Base-by-base conservation (phyloP, 1,140 invertebrate species). In the Ips typographus region DNA sequence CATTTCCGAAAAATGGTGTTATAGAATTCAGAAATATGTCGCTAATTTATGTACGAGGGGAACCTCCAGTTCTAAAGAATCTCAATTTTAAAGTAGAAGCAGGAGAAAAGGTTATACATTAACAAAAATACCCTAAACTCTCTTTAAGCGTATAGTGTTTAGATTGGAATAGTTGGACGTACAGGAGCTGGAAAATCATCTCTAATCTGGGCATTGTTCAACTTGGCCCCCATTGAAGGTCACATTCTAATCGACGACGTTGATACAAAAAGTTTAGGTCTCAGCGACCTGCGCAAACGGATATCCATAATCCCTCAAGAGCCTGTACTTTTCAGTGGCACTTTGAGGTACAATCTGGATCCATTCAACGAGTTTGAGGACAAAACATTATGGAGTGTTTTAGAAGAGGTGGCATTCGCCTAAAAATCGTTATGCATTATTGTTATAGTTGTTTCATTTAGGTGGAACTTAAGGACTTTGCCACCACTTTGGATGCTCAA, bases 261-360 rank as follows among this genome's bases (percentile, higher is more conserved):
- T 4, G 83, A 90, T 61, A 87, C 87, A 1, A 80, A 80, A 2
- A 77, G 78, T 1, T 80, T 92, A 40, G 86, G 85, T 5, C 77
- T 93, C 84, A 83, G 89, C 82, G 84, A 88, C 81, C 76, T 80
- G 8, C 70, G 90, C 59, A 80, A 81, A 43, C 82, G 82, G 62
- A 82, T 91, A 39, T 86, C 88, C 8, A 63, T 73, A 6, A 73
- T 73, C 4, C 70, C 72, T 1, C 67, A 71, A 40, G 72, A 73
- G 40, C 70, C 72, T 7, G 62, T 73, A 6, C 51, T 73, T 5
- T 73, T 73, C 43, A 71, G 68, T 49, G 61, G 66, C 2, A 62
- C 70, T 39, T 56, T 73, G 22, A 43, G 72, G 43, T 90, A 90
- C 71, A 96, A 96, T 80, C 81, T 96, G 42, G 94, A 96, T 82